Conservation (phyloP, 2,888 invertebrate species). For the Andrena trimmerana region DNA sequence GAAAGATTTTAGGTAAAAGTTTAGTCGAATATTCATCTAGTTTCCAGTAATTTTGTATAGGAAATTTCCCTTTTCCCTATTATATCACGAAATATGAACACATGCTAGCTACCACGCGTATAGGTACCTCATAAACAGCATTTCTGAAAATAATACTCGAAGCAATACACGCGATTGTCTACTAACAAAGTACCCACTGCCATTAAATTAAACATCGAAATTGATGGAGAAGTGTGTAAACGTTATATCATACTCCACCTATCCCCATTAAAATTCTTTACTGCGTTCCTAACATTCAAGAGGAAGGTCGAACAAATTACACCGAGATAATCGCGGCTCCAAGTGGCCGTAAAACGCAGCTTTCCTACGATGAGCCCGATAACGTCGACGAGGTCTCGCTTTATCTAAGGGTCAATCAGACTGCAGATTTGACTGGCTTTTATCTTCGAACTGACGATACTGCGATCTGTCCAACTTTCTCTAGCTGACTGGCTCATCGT, state of each 20-base stretch:
- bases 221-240: neutral
- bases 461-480: constrained; percentile 34
- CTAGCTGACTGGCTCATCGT: neutral
- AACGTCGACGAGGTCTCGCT: neutral
- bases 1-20: too few relatives aligned
- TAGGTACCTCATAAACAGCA: neutral
- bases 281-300: neutral
- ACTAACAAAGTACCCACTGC: too few relatives aligned
- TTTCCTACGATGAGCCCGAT: constrained; percentile 24
- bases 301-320: constrained; percentile 32
- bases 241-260: neutral
- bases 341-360: neutral
- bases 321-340: constrained; percentile 7
- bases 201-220: neutral
- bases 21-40: too few relatives aligned
- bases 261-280: constrained; percentile 3
- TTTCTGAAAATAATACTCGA: neutral
- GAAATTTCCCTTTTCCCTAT: too few relatives aligned
- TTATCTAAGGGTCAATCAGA: constrained; percentile 31
- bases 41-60: too few relatives aligned
- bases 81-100: too few relatives aligned
- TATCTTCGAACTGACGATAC: neutral
- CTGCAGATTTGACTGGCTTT: neutral
- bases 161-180: neutral
- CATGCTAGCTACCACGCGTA: too few relatives aligned